Evolutionary conservation across 2,113 vertebrate species (phyloP).

Genomic region (Pollimyrus isidori): DNA sequence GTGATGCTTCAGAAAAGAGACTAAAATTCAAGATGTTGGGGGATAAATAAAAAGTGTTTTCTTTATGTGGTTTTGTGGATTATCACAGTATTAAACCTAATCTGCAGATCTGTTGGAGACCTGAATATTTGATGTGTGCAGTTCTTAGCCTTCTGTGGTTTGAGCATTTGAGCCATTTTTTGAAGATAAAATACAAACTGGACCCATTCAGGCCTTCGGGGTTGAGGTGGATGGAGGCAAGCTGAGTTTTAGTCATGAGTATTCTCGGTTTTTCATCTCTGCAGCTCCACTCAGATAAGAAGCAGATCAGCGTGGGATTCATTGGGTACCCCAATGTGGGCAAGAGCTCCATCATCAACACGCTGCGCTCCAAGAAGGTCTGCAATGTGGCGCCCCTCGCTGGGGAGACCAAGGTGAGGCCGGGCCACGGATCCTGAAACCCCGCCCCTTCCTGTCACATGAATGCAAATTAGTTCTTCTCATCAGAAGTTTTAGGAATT

Average conservation of each 20-base stretch:
- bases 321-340: slow-evolving; percentile 98
- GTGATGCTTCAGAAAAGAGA: not conserved
- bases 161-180: not conserved
- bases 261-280: not conserved
- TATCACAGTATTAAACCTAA: not conserved
- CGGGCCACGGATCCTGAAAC: not conserved
- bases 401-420: slow-evolving; percentile 87
- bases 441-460: not conserved
- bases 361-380: slow-evolving; percentile 90
- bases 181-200: not conserved
- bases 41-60: not conserved
- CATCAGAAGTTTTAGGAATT: not conserved
- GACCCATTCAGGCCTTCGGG: not conserved
- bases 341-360: slow-evolving; percentile 97
- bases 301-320: slow-evolving; percentile 97
- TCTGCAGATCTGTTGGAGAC: not conserved
- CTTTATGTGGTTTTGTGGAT: not conserved
- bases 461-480: not conserved
- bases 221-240: not conserved
- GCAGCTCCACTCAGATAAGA: slow-evolving; percentile 95
- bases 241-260: not conserved
- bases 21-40: not conserved
- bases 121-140: not conserved
- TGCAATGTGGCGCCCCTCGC: slow-evolving; percentile 93
- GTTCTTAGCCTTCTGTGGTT: not conserved